phyloP scores from a whole-genome alignment of 92 coral and sea anemone species.

The Muricea muricata region DNA sequence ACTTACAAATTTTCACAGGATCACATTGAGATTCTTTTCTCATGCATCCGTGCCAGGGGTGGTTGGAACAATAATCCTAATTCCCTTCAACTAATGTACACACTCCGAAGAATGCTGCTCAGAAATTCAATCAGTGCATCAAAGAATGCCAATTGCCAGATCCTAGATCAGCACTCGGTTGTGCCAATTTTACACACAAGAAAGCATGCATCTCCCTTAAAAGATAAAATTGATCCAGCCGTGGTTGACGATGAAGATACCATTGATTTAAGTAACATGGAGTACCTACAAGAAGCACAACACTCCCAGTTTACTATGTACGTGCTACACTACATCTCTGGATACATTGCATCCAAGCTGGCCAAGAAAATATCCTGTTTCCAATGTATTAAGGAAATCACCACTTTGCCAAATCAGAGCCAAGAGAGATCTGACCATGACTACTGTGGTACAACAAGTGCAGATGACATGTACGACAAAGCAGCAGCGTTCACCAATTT shows the following conservation, averaged over 20 bases:
- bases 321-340: background rate
- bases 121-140: slow-evolving; percentile 11
- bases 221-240: background rate
- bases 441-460: background rate
- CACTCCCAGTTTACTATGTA: background rate
- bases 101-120: slow-evolving; percentile 17
- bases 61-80: slow-evolving; percentile 12
- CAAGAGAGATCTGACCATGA: background rate
- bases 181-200: background rate
- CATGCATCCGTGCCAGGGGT: slow-evolving; percentile 10
- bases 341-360: background rate
- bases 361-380: background rate
- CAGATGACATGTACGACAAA: background rate
- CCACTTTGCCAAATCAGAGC: background rate
- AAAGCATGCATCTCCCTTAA: background rate
- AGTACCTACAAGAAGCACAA: background rate
- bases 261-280: background rate
- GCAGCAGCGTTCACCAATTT: background rate
- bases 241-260: background rate
- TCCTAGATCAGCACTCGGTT: background rate
- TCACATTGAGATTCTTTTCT: slow-evolving; percentile 8
- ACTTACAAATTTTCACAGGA: slow-evolving; percentile 13
- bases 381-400: background rate
- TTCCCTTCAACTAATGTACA: background rate
- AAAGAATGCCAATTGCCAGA: background rate